Evolutionary conservation across 1,140 invertebrate species (phyloP).

Genomic region (Drosophila serrata): DNA sequence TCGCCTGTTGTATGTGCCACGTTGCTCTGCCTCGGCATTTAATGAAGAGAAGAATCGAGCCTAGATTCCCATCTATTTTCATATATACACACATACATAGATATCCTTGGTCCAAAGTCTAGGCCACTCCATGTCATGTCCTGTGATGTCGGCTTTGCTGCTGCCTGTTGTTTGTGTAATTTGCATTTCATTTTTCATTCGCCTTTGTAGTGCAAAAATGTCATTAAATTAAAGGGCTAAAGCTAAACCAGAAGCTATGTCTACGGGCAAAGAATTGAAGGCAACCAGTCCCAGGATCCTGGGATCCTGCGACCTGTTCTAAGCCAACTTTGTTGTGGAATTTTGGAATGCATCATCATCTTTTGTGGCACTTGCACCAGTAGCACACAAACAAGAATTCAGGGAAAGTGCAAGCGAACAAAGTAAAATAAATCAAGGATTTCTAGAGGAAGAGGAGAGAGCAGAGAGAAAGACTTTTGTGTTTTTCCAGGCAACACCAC

Average conservation of each 20-base stretch:
- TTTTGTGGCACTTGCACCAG: constrained; percentile 9
- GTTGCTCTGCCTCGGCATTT: constrained; percentile 51
- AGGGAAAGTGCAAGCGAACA: constrained; percentile 4
- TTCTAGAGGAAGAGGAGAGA: neutral
- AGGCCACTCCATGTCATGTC: constrained; percentile 71
- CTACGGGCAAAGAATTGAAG: constrained; percentile 15
- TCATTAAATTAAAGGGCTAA: constrained; percentile 76
- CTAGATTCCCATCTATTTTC: constrained; percentile 5
- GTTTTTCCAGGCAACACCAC: neutral
- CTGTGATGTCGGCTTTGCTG: constrained; percentile 9
- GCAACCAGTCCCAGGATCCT: neutral
- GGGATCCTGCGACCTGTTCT: neutral
- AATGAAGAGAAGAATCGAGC: constrained; percentile 60
- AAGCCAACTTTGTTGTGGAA: constrained; percentile 3
- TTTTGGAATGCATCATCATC: constrained; percentile 10
- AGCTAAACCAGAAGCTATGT: neutral
- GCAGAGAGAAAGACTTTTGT: neutral
- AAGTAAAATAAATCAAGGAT: constrained; percentile 36
- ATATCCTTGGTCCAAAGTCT: constrained; percentile 49
- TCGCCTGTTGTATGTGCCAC: constrained; percentile 29
- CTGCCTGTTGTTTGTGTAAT: constrained; percentile 60
- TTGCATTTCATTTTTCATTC: constrained; percentile 75
- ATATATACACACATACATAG: neutral
- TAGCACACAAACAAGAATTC: neutral
- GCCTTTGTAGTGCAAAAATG: constrained; percentile 72